Evolutionary conservation across 2,113 vertebrate species (phyloP), one percentile per base, ranked within the genome.

Genomic region (Acanthisitta chloris): DNA sequence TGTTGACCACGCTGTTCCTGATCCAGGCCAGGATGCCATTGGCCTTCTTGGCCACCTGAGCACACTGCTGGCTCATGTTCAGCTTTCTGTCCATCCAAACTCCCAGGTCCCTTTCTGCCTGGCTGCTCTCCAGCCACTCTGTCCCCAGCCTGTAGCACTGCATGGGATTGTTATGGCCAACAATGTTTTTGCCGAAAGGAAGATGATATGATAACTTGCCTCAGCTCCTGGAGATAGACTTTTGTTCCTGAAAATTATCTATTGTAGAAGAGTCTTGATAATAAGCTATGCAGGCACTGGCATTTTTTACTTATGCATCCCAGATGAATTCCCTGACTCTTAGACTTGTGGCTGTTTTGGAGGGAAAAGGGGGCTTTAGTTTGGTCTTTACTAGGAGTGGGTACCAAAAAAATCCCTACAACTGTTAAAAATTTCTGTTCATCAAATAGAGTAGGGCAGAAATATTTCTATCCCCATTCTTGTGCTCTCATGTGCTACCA

Each of bases 341-440:
- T 9, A 81, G 21, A 59, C 17, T 79, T 29, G 33, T 17, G 19
- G 55, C 12, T 85, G 3, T 62, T 93, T 81, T 74, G 29, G 29
- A 81, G 15, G 4, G 4, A 25, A 73, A 62, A 46, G 7, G 2
- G 2, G 7, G 2, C 0, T 69, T 67, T 65, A 12, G 9, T 49
- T 45, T n/a, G 5, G 0, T 42, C 61, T 94, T 90, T 33, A 40
- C 1, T 0, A 17, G 15, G 1, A 0, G 1, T 67, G 17, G 28
- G 28, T 81, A 65, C 8, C 2, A 46, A 67, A 72, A 79, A 45
- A 57, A 6, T 0, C 12, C 8, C 11, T 21, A 45, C 4, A 62
- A 34, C 10, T 8, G 4, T 28, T 69, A 40, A 54, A 72, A 72
- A 8, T 4, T 78, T 57, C 8, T 57, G 12, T 42, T 87, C 12